Base-by-base conservation (phyloP, 37 sponge, comb jelly and placozoan species). In the Tethya wilhelma region DNA sequence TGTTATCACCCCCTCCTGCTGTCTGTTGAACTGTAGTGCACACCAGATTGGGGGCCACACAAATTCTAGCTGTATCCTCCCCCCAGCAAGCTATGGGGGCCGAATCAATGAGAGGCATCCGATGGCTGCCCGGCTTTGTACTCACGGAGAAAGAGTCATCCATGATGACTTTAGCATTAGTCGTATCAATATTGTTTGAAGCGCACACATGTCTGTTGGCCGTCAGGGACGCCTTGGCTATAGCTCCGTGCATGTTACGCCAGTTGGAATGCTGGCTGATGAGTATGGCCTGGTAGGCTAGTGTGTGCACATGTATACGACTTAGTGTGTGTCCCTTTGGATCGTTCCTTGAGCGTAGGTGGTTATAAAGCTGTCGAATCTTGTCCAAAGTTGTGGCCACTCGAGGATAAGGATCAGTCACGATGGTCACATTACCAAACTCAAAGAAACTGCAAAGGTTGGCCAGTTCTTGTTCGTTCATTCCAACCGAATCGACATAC, bases 391-490 rank as follows among this genome's bases (percentile, higher is more conserved):
- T 72, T 4, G 69, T 64, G 1, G 87, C 87, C 20, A 90, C 73
- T n/a, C 87, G 77, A 28, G 87, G 86, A 57, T 57, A 69, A 30
- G 83, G 60, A 43, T 85, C 83, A 25, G 91, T 38, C 5, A 75
- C 67, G 30, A 62, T 0, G 14, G 82, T 81, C 26, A 86, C 38
- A 36, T 70, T 89, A 20, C 84, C 87, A 43, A 44, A 7, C 41
- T 66, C 41, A 1, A 86, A 40, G 9, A 93, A 64, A 31, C 69
- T 72, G 11, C 60, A 58, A 0, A 93, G 74, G 75, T 89, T 85
- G n/a, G 90, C 86, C 4, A 93, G 84, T 66, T 93, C 94, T 67
- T 93, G 94, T 82, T 93, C 94, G 44, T 93, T 93, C 94, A 93
- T 93, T 5, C 94, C 94, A 28, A 93, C 0, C 2, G 94, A 93